Evolutionary conservation across 2,113 vertebrate species (phyloP).

Genomic region (Dipodomys spectabilis): DNA sequence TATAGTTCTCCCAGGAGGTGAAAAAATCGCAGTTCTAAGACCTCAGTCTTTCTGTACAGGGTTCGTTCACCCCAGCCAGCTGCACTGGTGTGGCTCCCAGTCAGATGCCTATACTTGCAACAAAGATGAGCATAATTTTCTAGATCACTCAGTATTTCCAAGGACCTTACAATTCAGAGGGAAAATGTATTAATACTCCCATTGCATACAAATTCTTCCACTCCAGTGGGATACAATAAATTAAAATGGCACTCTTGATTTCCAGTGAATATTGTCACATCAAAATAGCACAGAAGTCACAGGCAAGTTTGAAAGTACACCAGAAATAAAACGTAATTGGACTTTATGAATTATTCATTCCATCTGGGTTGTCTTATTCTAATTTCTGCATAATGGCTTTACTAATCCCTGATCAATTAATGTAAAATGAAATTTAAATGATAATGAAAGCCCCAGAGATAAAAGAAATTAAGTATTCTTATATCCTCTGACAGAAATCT

Average conservation of each 20-base stretch:
- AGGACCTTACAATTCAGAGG: background rate
- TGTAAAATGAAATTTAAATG: conserved; percentile 91
- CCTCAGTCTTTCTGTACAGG: background rate
- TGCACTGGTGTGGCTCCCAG: background rate
- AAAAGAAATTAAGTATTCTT: conserved; percentile 88
- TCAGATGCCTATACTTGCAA: background rate
- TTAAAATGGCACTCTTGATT: conserved; percentile 77
- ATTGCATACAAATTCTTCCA: conserved; percentile 63
- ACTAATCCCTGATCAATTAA: conserved; percentile 92
- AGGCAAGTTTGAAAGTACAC: conserved; percentile 84
- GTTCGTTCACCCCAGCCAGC: background rate
- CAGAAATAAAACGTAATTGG: conserved; percentile 84
- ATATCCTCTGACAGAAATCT: conserved; percentile 83
- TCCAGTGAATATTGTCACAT: conserved; percentile 80
- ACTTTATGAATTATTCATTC: conserved; percentile 89
- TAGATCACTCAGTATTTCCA: background rate
- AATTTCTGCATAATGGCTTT: conserved; percentile 88
- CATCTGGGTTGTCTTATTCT: conserved; percentile 85
- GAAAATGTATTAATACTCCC: background rate
- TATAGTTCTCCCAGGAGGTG: background rate
- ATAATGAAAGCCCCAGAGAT: conserved; percentile 89
- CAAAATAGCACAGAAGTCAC: conserved; percentile 81
- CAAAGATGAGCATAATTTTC: conserved; percentile 1
- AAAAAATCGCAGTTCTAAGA: background rate
- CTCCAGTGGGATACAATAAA: conserved; percentile 63